Conservation (phyloP, 1,140 invertebrate genomes). For the Bombus confusus region DNA sequence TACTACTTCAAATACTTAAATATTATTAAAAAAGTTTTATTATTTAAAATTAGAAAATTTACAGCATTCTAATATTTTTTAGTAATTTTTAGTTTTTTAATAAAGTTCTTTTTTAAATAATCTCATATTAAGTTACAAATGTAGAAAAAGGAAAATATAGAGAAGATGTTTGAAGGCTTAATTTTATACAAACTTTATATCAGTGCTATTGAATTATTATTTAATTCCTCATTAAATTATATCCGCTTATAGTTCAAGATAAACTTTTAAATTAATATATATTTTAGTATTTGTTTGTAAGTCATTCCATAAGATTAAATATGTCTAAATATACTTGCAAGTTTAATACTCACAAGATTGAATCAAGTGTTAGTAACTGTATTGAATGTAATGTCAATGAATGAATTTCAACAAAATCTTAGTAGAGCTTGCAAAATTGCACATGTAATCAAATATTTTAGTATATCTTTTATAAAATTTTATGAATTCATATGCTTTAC, state of each 20-base stretch:
- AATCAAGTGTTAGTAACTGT: constrained; percentile 26
- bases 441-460: constrained; percentile 5
- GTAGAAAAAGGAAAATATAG: neutral
- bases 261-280: constrained; percentile 1
- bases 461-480: constrained; percentile 17
- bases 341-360: constrained; percentile 18
- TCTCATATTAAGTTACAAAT: neutral
- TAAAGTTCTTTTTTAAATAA: neutral
- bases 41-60: neutral
- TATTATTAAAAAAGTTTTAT: neutral
- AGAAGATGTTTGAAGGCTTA: neutral
- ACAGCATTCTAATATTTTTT: constrained; percentile 12
- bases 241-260: constrained; percentile 2
- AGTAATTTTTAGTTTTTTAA: constrained; percentile 9
- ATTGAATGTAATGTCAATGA: neutral
- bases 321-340: constrained; percentile 11
- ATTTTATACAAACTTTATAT: neutral
- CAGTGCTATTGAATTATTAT: neutral
- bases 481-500: neutral
- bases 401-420: constrained; percentile 13
- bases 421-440: neutral
- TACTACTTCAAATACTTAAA: neutral
- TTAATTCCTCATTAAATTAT: neutral
- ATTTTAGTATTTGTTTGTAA: neutral
- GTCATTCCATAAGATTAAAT: constrained; percentile 33